Percentiles rank a stretch among this genome's conserved stretches.
phyloP scores from a whole-genome alignment of 2,113 vertebrate genomes.

The Eonycteris spelaea region DNA sequence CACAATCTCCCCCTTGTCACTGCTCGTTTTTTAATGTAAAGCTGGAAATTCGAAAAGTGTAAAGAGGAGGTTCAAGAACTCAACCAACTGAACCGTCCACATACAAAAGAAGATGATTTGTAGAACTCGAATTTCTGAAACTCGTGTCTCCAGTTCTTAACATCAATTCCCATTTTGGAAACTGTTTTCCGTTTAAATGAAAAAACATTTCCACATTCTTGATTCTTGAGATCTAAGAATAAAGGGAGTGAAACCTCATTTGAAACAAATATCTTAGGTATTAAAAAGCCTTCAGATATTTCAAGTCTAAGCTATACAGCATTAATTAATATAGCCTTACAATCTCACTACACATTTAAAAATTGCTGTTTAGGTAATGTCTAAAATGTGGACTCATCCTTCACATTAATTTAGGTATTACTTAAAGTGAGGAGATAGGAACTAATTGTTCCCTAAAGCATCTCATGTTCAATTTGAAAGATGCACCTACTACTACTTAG shows the following conservation, averaged over 20 bases:
- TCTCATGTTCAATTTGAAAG: neutral
- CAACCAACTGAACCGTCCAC: neutral
- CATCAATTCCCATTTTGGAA: neutral
- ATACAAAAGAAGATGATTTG: neutral
- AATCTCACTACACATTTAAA: neutral
- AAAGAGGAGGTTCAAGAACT: neutral
- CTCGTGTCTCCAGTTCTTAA: neutral
- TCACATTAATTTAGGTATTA: slow-evolving; percentile 13
- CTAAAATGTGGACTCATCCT: neutral
- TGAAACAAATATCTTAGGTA: neutral
- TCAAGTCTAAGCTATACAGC: neutral
- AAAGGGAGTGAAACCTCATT: neutral
- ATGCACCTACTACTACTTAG: neutral
- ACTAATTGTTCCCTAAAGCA: neutral
- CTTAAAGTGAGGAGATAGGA: neutral
- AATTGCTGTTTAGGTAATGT: neutral
- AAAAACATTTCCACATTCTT: neutral
- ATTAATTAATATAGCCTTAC: slow-evolving; percentile 3
- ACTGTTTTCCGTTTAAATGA: neutral
- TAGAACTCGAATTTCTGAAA: neutral
- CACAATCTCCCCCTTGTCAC: neutral
- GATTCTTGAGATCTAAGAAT: neutral
- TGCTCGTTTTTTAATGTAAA: neutral
- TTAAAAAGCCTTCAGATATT: neutral
- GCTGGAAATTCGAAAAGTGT: neutral